phyloP scores from a whole-genome alignment of 2,797 vertebrate species.

The Epinephelus coioides region DNA sequence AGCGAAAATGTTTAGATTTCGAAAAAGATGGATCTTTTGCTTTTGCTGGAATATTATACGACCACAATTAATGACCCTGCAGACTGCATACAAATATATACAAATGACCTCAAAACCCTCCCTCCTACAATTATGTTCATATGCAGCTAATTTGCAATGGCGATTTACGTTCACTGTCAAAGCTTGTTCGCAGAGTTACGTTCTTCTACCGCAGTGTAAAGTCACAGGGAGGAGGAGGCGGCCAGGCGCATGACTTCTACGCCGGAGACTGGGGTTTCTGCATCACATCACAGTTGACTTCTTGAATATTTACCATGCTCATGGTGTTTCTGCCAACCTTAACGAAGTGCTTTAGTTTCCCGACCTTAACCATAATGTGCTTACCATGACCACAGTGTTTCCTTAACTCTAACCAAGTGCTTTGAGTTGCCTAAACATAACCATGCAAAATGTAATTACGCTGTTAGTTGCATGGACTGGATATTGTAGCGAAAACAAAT shows the following conservation, averaged over 20 bases:
- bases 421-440: slow-evolving; percentile 44
- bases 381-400: slow-evolving; percentile 59
- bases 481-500: slow-evolving; percentile 3
- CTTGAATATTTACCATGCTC: slow-evolving; percentile 41
- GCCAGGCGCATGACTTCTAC: slow-evolving; percentile 18
- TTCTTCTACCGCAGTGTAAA: slow-evolving; percentile 22
- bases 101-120: slow-evolving; percentile 41
- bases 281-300: slow-evolving; percentile 37
- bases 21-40: slow-evolving; percentile 18
- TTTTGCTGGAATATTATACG: slow-evolving; percentile 34
- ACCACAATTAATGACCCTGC: slow-evolving; percentile 20
- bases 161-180: slow-evolving; percentile 45
- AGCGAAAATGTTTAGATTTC: slow-evolving; percentile 23
- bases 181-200: slow-evolving; percentile 30
- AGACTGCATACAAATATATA: slow-evolving; percentile 40
- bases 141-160: slow-evolving; percentile 48
- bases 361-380: slow-evolving; percentile 55
- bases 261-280: slow-evolving; percentile 20
- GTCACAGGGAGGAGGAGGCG: slow-evolving; percentile 18
- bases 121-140: slow-evolving; percentile 13
- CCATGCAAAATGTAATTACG: slow-evolving; percentile 41
- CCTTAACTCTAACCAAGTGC: slow-evolving; percentile 35
- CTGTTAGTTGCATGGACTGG: slow-evolving; percentile 15
- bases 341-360: slow-evolving; percentile 52
- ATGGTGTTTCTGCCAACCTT: slow-evolving; percentile 50